Evolutionary conservation across 2,888 invertebrate genomes (phyloP), one percentile per base, ranked within the genome.

Genomic region (Dicycla oo): DNA sequence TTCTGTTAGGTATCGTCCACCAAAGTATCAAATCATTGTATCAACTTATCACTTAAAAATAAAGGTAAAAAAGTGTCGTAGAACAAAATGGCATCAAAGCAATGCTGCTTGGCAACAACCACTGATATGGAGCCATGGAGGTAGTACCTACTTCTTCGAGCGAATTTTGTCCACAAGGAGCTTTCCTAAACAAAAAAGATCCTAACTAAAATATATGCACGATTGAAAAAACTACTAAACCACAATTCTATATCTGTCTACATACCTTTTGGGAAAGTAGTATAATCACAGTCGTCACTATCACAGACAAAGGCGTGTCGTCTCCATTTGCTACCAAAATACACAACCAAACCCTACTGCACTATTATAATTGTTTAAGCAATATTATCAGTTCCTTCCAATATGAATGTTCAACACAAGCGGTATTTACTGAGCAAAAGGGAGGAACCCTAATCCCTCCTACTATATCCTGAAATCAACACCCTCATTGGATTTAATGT

Each of bases 391-490:
- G n/a, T 54, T 62, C 54, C 47, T 69, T 66, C 72, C 78, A 76
- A 78, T 82, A 72, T 78, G 72, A 79, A 84, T 82, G 82, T 84
- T 83, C 76, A 73, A 87, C 76, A 71, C 66, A 67, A 75, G 68
- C 66, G 61, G 78, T 86, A 82, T 87, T 86, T 86, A 86, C 83
- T 72, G 61, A 76, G 76, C 30, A 76, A 76, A 76, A 69, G 74
- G 72, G 56, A 70, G 70, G 65, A 60, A 63, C 63, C 73, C 43
- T 75, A 75, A 82, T 80, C 62, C 77, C 54, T 68, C 60, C 65
- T 65, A 72, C 76, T 77, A 71, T 81, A 71, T 79, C 68, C 75
- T 75, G 75, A 70, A 81, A 85, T 81, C 81, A 80, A 82, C 80
- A 84, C 83, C 80, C 76, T 65, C 72, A 78, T 83, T 77, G 70